A percentile compares a stretch with the other conserved stretches of the same genome.
These are phyloP conservation scores for Hycleus cichorii DNA, from an alignment of 1,140 invertebrate genomes.

Conservation along the genomic window DNA sequence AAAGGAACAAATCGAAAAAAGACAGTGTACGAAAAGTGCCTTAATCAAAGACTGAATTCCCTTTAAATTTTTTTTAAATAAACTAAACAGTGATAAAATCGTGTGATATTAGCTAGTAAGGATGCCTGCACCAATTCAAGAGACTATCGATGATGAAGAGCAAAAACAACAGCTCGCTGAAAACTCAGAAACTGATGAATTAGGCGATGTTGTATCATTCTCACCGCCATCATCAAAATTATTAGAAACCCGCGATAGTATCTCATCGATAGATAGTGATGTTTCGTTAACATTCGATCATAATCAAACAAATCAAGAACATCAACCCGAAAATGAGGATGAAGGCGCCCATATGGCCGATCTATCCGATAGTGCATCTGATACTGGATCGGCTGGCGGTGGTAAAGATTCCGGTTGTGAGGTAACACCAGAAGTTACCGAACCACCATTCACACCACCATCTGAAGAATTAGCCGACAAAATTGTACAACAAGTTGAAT, in stretches of 20 bases:
- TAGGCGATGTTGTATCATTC: constrained; percentile 34
- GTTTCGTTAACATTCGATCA: constrained; percentile 51
- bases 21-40: constrained; percentile 19
- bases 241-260: constrained; percentile 53
- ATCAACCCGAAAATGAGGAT: constrained; percentile 42
- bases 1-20: constrained; percentile 1
- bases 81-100: constrained; percentile 26
- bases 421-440: constrained; percentile 47
- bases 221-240: constrained; percentile 47
- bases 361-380: constrained; percentile 54
- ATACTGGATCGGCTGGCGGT: constrained; percentile 50
- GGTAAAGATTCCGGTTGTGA: constrained; percentile 61
- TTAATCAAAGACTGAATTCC: constrained; percentile 23
- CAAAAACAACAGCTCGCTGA: constrained; percentile 3
- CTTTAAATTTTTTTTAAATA: neutral
- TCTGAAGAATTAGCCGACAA: constrained; percentile 66
- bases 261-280: constrained; percentile 58
- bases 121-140: constrained; percentile 34
- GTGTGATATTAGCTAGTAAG: constrained; percentile 36
- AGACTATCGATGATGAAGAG: constrained; percentile 14
- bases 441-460: constrained; percentile 51
- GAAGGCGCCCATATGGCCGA: constrained; percentile 50
- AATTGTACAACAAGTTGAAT: constrained; percentile 80
- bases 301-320: constrained; percentile 41
- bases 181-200: constrained; percentile 33